Evolutionary conservation across 1,140 invertebrate genomes (phyloP), one percentile per base, ranked within the genome.

Genomic region (Sminthurides bifidus): DNA sequence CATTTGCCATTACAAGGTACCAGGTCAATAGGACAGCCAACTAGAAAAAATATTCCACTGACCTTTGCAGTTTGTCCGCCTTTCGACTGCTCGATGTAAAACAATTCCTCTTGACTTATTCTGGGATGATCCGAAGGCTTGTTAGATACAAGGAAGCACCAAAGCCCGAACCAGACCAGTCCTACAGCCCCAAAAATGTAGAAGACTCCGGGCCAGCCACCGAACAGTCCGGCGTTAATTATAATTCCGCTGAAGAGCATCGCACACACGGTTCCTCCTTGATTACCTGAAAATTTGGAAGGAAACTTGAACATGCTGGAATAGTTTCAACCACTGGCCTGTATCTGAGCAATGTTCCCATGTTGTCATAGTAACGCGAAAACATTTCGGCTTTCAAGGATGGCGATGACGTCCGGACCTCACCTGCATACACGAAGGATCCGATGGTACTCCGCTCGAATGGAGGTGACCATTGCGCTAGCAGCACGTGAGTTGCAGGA

Each of bases 121-220:
- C 83, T 73, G 14, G 83, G 83, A 76, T 88, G 85, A 30, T 75
- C 71, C 35, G 77, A 75, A 0, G 85, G 85, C 35, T 76, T 79
- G 65, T 87, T 82, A 61, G 77, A 84, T n/a, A 82, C 83, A 56
- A 85, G 69, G 45, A 81, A 72, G 66, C 79, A 81, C 84, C 85
- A 88, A 38, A 60, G 21, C 0, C 35, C 30, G 29, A 65, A 60
- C 91, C 92, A 95, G 1, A 94, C 60, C 0, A 85, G 79, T 2
- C 87, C 87, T 29, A 87, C 71, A 0, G 79, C 65, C 26, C 88
- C 89, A 70, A 90, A 92, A 12, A 87, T 75, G 67, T 89, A 89
- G 69, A 88, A 90, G 0, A 87, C 84, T 0, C 78, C 50, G 2
- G 80, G 75, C 85, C 85, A 89, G n/a, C 79, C 79, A 54, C 80